These are phyloP conservation scores for Styela plicata DNA, from an alignment of 23 tunicate species.

Conservation along the genomic window DNA sequence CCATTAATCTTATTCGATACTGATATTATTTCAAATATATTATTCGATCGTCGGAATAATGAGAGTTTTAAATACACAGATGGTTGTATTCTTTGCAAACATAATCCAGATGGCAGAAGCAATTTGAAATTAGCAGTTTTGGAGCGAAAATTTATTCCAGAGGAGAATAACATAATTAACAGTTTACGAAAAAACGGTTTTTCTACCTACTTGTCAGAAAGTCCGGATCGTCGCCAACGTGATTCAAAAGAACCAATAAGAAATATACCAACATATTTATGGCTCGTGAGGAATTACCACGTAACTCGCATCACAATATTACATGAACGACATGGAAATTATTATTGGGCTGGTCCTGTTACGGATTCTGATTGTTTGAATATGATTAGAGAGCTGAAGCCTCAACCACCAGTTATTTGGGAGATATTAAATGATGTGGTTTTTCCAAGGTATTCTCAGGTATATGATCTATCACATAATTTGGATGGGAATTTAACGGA, in stretches of 20 bases:
- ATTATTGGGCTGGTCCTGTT: no score
- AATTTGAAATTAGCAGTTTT: constrained; percentile 61
- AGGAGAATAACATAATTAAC: constrained; percentile 26
- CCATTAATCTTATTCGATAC: constrained; percentile 55
- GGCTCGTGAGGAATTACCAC: constrained; percentile 71
- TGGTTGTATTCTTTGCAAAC: constrained; percentile 58
- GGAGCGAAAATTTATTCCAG: constrained; percentile 38
- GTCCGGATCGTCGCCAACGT: constrained; percentile 37
- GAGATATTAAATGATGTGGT: constrained; percentile 60
- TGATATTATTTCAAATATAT: constrained; percentile 57
- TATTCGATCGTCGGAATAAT: constrained; percentile 41
- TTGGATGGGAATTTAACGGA: constrained; percentile 38
- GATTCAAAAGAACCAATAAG: not conserved
- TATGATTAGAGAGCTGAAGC: no score
- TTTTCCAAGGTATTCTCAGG: constrained; percentile 81
- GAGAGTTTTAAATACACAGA: constrained; percentile 42
- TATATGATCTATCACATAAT: constrained; percentile 56
- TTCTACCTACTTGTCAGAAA: constrained; percentile 37
- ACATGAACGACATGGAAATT: no score
- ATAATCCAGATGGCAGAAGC: constrained; percentile 69
- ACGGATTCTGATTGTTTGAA: no score
- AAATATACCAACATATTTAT: constrained; percentile 70
- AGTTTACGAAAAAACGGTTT: constrained; percentile 43
- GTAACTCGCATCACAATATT: constrained; percentile 71
- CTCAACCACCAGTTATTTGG: constrained; percentile 50